Evolutionary conservation across 30 jellyfish, hydroid and myxozoan genomes (phyloP).

Genomic region (Calvadosia cruxmelitensis): DNA sequence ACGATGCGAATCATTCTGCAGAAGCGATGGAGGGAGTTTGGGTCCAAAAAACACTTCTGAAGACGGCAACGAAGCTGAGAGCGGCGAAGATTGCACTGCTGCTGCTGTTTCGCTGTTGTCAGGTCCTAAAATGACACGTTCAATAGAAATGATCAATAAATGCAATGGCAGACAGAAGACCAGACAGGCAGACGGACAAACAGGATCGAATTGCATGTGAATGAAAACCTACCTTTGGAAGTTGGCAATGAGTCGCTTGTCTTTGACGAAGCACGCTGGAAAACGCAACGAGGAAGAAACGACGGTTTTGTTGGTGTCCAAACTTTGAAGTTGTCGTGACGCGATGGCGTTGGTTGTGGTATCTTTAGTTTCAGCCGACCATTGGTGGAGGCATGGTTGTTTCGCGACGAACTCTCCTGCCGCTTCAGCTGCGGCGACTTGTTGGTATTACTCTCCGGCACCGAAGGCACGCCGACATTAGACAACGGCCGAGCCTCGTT

Average conservation of each 20-base stretch:
- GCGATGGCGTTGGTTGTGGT: background rate
- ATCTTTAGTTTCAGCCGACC: background rate
- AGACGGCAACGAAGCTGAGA: background rate
- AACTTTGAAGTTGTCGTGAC: background rate
- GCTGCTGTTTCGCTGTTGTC: background rate
- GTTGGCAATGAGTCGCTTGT: background rate
- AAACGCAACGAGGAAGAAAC: background rate
- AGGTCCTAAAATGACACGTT: too few relatives aligned
- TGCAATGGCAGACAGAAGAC: too few relatives aligned
- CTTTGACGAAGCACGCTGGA: background rate
- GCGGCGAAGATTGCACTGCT: background rate
- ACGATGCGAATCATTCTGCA: background rate
- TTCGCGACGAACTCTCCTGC: background rate
- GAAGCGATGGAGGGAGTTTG: constrained; percentile 26
- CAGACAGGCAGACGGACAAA: too few relatives aligned
- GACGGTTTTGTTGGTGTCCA: background rate
- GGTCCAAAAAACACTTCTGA: constrained; percentile 20
- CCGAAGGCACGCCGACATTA: too few relatives aligned
- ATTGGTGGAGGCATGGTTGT: too few relatives aligned
- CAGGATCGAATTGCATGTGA: too few relatives aligned
- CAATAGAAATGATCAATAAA: too few relatives aligned
- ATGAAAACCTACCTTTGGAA: background rate
- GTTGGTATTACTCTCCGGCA: background rate
- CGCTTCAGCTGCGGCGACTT: background rate
- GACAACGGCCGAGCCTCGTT: background rate